A percentile compares a stretch with the other conserved stretches of the same genome.
Conservation (phyloP, 2,113 vertebrate species). For the Numida meleagris region DNA sequence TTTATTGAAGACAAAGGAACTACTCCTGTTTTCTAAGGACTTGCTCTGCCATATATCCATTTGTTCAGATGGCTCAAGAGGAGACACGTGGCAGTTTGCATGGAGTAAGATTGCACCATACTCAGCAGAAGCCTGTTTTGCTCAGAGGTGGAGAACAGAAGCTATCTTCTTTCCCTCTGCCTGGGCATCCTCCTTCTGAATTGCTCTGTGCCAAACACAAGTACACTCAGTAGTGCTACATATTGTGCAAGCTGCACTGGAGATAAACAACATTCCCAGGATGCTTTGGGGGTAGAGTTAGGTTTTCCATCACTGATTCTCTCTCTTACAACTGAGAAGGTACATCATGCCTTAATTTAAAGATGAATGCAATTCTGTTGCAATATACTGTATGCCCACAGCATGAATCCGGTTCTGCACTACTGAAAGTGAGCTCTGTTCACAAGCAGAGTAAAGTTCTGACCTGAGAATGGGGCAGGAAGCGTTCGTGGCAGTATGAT, state of each 20-base stretch:
- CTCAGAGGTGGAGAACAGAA: background rate
- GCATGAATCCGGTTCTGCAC: too few species aligned
- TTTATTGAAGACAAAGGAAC: background rate
- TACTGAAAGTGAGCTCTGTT: background rate
- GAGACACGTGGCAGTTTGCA: background rate
- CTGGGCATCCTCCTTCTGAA: background rate
- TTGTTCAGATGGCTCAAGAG: background rate
- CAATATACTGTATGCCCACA: background rate
- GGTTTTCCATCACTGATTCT: background rate
- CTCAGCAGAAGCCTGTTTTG: background rate
- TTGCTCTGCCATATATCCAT: background rate
- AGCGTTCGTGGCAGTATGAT: background rate
- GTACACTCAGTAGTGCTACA: background rate
- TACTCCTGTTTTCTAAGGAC: accelerated
- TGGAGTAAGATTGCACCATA: background rate
- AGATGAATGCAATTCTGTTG: background rate
- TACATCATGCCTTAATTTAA: background rate
- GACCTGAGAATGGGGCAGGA: background rate
- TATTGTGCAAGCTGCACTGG: background rate
- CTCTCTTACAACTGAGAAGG: background rate
- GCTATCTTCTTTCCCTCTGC: background rate
- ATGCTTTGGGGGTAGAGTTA: background rate
- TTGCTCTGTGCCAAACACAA: background rate
- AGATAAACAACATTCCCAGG: background rate
- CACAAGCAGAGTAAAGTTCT: background rate